Base-by-base conservation (phyloP, 1,140 invertebrate species). In the Heliconius hewitsoni region DNA sequence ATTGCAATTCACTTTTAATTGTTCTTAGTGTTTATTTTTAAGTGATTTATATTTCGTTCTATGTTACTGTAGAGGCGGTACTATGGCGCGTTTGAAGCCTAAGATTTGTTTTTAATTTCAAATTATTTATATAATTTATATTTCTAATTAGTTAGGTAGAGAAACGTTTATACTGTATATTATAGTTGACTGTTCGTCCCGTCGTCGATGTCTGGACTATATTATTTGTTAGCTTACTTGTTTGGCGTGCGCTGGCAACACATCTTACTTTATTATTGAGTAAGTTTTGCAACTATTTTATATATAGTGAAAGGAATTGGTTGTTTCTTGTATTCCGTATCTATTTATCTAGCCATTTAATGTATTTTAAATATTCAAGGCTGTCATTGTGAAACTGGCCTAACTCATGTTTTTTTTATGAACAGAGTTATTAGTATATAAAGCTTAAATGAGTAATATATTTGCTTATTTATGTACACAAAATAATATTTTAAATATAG, bases 81-180 rank as follows among this genome's bases (percentile, higher is more conserved):
- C 8, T 84, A 87, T 86, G 84, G 86, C 82, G 83, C 87, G 86
- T 89, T 89, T 87, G 81, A 93, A 92, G 91, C 92, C 91, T 93
- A 93, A 93, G 93, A 94, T 87, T 94, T 90, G 91, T 94, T 94
- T 88, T 93, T 89, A 89, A 92, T 91, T 93, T 92, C 91, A 94
- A 89, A 94, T 94, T 89, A 91, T 93, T 93, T 94, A 93, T 93
- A 89, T 94, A 93, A 93, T 89, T 93, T 94, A 94, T 60, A 60
- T 55, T 55, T 19, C n/a, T 60, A 23, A 60, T 93, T 93, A 87
- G 89, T 84, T 94, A 91, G 91, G 91, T 92, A 78, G 66, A 79
- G 83, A 84, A 86, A 87, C 84, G 85, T 85, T 87, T 91, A 88
- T 89, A 88, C 86, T 93, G 88, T 92, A 91, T 89, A 87, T 90